A percentile compares a stretch with the other conserved stretches of the same genome.
Evolutionary conservation across 2,888 invertebrate genomes (phyloP).

Genomic region (Heterodera filipjevi): DNA sequence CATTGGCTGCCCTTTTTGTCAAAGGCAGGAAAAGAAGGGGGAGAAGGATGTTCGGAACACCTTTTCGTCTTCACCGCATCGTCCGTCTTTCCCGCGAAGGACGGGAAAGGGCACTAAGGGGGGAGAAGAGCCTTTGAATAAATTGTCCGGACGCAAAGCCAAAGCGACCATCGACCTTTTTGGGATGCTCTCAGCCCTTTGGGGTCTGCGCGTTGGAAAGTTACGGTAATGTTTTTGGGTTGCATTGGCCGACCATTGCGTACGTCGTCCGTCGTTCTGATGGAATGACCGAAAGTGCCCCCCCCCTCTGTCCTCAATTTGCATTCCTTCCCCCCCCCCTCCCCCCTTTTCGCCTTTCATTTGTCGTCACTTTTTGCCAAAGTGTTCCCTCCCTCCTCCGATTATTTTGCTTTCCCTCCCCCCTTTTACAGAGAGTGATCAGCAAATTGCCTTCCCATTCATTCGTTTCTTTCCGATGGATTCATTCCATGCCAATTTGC

Average conservation of each 20-base stretch:
- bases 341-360: neutral
- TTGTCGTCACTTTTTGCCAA: neutral
- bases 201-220: neutral
- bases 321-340: neutral
- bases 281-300: neutral
- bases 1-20: slow-evolving; percentile 4
- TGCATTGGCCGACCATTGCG: neutral
- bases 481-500: slow-evolving; percentile 22
- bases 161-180: slow-evolving; percentile 5
- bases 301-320: neutral
- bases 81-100: slow-evolving; percentile 10
- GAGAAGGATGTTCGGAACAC: neutral
- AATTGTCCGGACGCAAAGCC: slow-evolving; percentile 8
- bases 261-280: neutral
- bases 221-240: neutral
- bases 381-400: neutral
- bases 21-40: too few species aligned
- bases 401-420: neutral
- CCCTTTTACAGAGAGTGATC: neutral
- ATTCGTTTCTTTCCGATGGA: slow-evolving; percentile 11
- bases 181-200: neutral
- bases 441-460: neutral
- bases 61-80: neutral
- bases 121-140: neutral
- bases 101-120: neutral